These are phyloP conservation scores for Paradoxurus hermaphroditus DNA, from an alignment of 2,113 vertebrate genomes.

Conservation along the genomic window DNA sequence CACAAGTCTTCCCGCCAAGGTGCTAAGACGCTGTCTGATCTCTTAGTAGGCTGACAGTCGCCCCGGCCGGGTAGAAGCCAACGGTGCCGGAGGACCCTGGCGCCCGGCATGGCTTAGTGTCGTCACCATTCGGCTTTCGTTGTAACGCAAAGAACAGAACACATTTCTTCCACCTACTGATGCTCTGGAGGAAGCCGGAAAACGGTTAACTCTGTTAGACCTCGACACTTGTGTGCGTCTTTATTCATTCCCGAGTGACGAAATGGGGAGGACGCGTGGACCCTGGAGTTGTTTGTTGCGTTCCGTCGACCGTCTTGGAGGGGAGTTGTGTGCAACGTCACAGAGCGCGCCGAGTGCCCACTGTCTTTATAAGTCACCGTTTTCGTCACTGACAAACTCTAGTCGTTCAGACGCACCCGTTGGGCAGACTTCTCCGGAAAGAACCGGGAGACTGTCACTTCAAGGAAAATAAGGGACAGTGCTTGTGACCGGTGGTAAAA, in stretches of 20 bases:
- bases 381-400: background rate
- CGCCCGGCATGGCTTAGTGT: accelerated
- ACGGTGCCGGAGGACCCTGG: accelerated
- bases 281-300: accelerated
- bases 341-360: background rate
- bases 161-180: accelerated
- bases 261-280: accelerated
- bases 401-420: accelerated
- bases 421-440: background rate
- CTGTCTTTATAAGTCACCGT: accelerated
- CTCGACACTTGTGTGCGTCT: accelerated
- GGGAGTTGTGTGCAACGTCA: accelerated
- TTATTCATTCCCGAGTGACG: accelerated
- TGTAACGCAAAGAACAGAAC: background rate
- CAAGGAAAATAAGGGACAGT: too few species aligned
- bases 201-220: accelerated
- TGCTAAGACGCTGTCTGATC: accelerated
- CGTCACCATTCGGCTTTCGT: accelerated
- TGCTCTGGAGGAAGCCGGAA: background rate
- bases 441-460: background rate
- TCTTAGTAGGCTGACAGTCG: accelerated
- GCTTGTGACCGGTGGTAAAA: background rate
- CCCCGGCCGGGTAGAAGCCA: accelerated
- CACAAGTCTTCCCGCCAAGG: background rate
- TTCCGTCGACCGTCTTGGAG: accelerated